phyloP scores from a whole-genome alignment of 2,888 invertebrate species.

The Lampropteryx suffumata region DNA sequence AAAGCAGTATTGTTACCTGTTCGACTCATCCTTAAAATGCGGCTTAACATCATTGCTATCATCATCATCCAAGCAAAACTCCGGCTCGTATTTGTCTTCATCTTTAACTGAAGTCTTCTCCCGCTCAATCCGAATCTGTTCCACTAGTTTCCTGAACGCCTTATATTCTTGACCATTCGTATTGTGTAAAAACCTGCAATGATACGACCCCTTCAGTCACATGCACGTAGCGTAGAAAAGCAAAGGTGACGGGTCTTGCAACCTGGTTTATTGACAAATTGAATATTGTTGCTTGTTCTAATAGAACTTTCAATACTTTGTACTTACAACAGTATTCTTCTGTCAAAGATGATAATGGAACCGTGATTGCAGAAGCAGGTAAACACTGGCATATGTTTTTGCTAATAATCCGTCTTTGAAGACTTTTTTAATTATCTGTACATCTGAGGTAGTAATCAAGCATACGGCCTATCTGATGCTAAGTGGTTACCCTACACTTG shows the following conservation, averaged over 20 bases:
- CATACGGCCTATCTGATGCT: too few relatives aligned
- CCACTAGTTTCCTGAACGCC: conserved; percentile 70
- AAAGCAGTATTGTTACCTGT: conserved; percentile 44
- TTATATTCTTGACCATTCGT: conserved; percentile 72
- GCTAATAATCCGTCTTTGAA: neutral
- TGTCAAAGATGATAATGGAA: conserved; percentile 33
- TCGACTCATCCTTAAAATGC: conserved; percentile 66
- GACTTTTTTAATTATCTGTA: neutral
- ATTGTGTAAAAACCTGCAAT: conserved; percentile 78
- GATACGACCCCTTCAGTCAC: conserved; percentile 38
- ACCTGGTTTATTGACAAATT: conserved; percentile 48
- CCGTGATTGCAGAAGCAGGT: conserved; percentile 25
- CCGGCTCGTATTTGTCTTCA: conserved; percentile 79
- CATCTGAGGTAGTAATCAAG: too few relatives aligned
- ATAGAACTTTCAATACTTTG: too few relatives aligned
- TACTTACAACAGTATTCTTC: conserved; percentile 29
- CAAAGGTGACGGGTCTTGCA: conserved; percentile 55
- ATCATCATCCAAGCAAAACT: conserved; percentile 76
- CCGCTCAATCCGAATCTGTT: conserved; percentile 52
- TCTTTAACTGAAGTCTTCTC: conserved; percentile 67
- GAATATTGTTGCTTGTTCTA: conserved; percentile 25
- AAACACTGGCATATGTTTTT: conserved; percentile 10
- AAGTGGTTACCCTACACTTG: too few relatives aligned
- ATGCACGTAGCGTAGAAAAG: conserved; percentile 43
- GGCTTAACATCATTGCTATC: conserved; percentile 69